These are phyloP conservation scores for Helarctos malayanus DNA, from an alignment of 2,797 vertebrate genomes.

Conservation along the genomic window DNA sequence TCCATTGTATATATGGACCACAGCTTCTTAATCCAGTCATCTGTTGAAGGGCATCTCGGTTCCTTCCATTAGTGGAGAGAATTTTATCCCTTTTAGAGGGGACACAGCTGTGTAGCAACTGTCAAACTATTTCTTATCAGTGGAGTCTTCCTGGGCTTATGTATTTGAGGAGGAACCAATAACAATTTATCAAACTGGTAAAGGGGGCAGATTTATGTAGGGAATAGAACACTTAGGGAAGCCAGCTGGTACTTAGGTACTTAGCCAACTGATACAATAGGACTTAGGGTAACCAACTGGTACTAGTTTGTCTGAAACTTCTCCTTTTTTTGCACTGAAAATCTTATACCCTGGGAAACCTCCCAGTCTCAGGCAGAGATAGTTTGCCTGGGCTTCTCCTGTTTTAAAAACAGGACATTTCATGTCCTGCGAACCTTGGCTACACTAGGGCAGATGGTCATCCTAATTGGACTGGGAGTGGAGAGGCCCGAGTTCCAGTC, in stretches of 20 bases:
- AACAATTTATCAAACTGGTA: background rate
- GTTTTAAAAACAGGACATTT: background rate
- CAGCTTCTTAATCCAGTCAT: too few relatives aligned
- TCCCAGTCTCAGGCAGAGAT: background rate
- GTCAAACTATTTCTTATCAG: background rate
- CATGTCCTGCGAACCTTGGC: background rate
- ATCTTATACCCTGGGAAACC: background rate
- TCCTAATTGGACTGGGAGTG: background rate
- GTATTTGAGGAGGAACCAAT: background rate
- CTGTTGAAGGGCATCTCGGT: too few relatives aligned
- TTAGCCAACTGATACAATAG: background rate
- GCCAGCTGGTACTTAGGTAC: background rate
- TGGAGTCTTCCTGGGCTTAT: background rate
- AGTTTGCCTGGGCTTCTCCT: background rate
- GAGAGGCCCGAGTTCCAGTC: background rate
- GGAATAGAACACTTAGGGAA: background rate
- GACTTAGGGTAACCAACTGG: background rate
- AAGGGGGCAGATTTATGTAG: background rate
- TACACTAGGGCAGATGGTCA: background rate
- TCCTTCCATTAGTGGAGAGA: background rate
- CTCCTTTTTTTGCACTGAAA: background rate
- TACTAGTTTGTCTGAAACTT: background rate
- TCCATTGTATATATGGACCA: too few relatives aligned
- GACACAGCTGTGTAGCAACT: background rate
- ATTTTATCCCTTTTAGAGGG: constrained; percentile 40